Evolutionary conservation across 1,140 invertebrate genomes (phyloP), one percentile per base, ranked within the genome.

Genomic region (Zaprionus ornatus): DNA sequence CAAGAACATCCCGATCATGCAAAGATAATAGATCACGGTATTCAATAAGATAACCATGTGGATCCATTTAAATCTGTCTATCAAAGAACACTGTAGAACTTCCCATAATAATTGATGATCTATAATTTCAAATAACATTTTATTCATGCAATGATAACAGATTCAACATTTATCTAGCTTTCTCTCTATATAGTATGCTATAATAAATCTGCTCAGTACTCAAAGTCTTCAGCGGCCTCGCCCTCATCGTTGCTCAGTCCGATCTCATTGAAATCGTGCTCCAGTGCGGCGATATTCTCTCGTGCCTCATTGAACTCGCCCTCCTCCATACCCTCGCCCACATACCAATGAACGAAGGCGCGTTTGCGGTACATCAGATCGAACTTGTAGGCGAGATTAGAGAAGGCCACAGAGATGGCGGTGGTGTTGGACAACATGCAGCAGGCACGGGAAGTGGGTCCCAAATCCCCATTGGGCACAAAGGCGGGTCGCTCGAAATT

Each of bases 301-400:
- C 96, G 93, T 3, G 96, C 96, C 84, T 95, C 95, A 4, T 93
- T 93, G 90, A 96, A 96, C 88, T 96, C 96, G 45, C 96, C 96
- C 92, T 96, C 96, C 88, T 96, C 96, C 95, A 96, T 96, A 74
- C 95, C 95, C 86, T 96, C 95, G 4, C 95, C 95, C 4, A 95
- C 95, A 78, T 95, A 96, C 95, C 95, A 96, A 85, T 96, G 96
- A 40, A 96, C 96, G 79, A 97, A 97, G 17, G 96, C 96, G 17
- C 96, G 93, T 91, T 97, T 97, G 60, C 95, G 94, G 93, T 96
- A 97, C 96, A 97, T 97, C 71, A 97, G 93, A 92, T 97, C 96
- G 87, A 97, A 97, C 92, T 97, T 97, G 92, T 96, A 95, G 90
- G 96, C 94, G 17, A 96, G 93, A 73, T 95, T 94, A 55, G 94